These are phyloP conservation scores for Buphagus erythrorhynchus DNA, from an alignment of 2,797 vertebrate species.

Conservation along the genomic window DNA sequence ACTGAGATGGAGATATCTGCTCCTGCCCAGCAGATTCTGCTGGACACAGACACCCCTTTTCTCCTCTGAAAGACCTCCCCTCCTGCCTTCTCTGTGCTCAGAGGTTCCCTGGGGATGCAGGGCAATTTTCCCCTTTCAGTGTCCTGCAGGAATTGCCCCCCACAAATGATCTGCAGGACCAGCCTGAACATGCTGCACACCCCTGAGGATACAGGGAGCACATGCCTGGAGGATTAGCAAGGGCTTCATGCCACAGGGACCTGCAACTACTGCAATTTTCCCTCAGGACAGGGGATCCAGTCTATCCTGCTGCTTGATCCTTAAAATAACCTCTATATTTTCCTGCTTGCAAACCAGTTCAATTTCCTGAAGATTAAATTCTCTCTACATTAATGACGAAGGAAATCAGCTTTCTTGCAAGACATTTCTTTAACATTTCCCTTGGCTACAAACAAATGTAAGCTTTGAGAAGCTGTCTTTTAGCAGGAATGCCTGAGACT, in stretches of 20 bases:
- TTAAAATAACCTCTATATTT: constrained; percentile 10
- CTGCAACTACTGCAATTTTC: constrained; percentile 5
- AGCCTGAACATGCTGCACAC: not conserved
- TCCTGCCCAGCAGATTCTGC: not conserved
- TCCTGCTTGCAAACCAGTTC: not conserved
- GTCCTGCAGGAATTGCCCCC: not conserved
- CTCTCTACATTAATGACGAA: not conserved
- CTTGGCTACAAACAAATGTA: not conserved
- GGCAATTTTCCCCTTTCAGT: not conserved
- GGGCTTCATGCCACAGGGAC: not conserved
- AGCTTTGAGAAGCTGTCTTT: not conserved
- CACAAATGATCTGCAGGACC: not conserved
- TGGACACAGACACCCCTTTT: not conserved
- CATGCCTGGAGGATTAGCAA: not conserved
- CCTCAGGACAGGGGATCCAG: not conserved
- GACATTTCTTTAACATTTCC: not conserved
- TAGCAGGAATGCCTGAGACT: not conserved
- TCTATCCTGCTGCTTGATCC: constrained; percentile 24
- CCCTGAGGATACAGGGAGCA: not conserved
- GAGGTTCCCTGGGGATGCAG: not conserved
- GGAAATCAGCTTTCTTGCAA: not conserved
- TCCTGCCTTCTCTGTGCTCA: not conserved
- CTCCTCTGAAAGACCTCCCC: not conserved
- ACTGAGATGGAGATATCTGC: too few species aligned
- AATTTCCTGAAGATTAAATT: constrained; percentile 28